Evolutionary conservation across 1,140 invertebrate genomes (phyloP), one percentile per base, ranked within the genome.

Genomic region (Drosophila arizonae): DNA sequence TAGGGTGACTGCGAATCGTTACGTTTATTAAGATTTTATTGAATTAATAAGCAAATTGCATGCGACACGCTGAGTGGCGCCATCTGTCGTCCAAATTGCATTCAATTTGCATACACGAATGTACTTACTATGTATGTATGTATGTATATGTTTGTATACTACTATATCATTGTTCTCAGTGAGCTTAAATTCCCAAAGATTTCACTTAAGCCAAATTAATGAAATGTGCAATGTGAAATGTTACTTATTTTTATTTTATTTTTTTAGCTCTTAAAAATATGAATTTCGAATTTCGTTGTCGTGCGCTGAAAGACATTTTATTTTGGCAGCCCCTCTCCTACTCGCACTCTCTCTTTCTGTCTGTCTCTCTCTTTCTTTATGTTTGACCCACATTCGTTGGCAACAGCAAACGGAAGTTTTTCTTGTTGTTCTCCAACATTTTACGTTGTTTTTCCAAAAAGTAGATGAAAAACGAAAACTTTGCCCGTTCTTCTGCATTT

Each of bases 21-120:
- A 84, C 75, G 75, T 81, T 71, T 71, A 75, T 79, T 74, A 74
- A 75, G 67, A 71, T 84, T 79, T 79, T 76, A 86, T 86, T 88
- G 79, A 86, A 86, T 86, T 88, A 86, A 86, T 87, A 86, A 86
- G 82, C 78, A 77, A 86, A 86, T 86, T 86, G 81, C 82, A 86
- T 86, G 77, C 81, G 81, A 85, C 81, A 86, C 82, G 81, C 77
- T 84, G 74, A 72, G 77, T 86, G 81, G 81, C 81, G 81, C 81
- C 81, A 86, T 86, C 81, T 86, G 82, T 66, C 78, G 82, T 28
- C 36, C 75, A 72, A 86, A 75, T 72, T 76, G 77, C 63, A 61
- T 68, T 76, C 67, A 67, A 78, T 72, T 78, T 76, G 48, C 71
- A 69, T 68, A 54, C 52, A 48, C 6, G 10, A 6, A 11, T 5